Evolutionary conservation across 2,797 vertebrate genomes (phyloP), one percentile per base, ranked within the genome.

Genomic region (Setipinna tenuifilis): DNA sequence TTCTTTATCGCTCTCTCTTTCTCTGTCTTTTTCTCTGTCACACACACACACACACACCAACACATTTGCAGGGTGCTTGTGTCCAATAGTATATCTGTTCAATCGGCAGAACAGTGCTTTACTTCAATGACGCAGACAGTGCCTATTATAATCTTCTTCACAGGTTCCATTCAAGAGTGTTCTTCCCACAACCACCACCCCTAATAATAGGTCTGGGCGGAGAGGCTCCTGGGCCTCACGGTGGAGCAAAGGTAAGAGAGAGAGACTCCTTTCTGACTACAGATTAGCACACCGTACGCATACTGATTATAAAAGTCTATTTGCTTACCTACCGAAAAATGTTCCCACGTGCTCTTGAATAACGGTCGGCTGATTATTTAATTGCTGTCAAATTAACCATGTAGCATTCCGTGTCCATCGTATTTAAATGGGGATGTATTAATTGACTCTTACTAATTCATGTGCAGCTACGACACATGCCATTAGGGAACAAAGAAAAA

Each of bases 381-480:
- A 90, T 88, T 84, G 87, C 57, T 68, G 48, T 83, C 85, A 88
- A 85, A 89, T 88, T 85, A 88, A 44, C 28, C 35, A 86, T 65
- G 75, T 44, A 78, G 85, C 58, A 87, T 82, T 88, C 89, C 57
- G 46, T 85, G 87, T 85, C 85, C 28, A 84, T 87, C 65, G 84
- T 25, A 84, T 65, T 65, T 86, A 84, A 86, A 83, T 82, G 25
- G 82, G 82, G n/a, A 61, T 75, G 41, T 83, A 28, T 82, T 89
- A 86, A 89, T 83, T 57, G 31, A 82, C 83, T 68, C 75, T 78
- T 68, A 85, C 48, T 83, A 84, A 86, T 85, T 80, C 61, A 85
- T 85, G 65, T 31, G 82, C 19, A 83, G 25, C 71, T 83, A 85
- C 25, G 0, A 31, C 25, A 75, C 44, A 85, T 61, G 48, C 58